Evolutionary conservation across 2,113 vertebrate genomes (phyloP).

Genomic region (Pseudorhombus dupliciocellatus): DNA sequence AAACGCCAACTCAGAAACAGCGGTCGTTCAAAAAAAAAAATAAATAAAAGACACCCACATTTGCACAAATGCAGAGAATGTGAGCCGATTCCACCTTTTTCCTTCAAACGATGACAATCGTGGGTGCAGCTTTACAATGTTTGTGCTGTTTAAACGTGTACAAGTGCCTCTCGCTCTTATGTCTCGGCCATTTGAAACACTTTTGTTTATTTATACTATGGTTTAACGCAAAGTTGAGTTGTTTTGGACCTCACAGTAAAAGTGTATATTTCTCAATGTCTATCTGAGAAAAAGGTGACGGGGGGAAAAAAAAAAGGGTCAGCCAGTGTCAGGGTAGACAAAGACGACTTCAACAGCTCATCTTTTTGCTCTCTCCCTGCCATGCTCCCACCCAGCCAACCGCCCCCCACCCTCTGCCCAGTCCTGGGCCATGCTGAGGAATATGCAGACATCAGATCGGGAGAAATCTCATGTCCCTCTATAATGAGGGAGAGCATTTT

Average conservation of each 20-base stretch:
- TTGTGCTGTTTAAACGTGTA: background rate
- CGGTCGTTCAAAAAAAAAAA: slow-evolving; percentile 7
- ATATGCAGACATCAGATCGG: slow-evolving; percentile 56
- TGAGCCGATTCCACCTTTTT: slow-evolving; percentile 72
- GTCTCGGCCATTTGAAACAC: slow-evolving; percentile 22
- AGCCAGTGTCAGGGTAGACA: slow-evolving; percentile 24
- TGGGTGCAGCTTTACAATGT: background rate
- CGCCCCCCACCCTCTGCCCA: slow-evolving; percentile 20
- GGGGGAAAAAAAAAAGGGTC: slow-evolving; percentile 24
- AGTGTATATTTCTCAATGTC: background rate
- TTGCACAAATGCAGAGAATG: slow-evolving; percentile 56
- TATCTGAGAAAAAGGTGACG: slow-evolving; percentile 69
- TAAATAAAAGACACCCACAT: slow-evolving; percentile 11
- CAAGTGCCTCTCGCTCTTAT: background rate
- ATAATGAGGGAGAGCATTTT: slow-evolving; percentile 54
- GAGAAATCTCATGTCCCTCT: slow-evolving; percentile 62
- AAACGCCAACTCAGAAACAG: slow-evolving; percentile 35
- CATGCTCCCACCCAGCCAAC: slow-evolving; percentile 57
- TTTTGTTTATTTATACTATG: slow-evolving; percentile 15
- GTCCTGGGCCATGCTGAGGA: slow-evolving; percentile 64
- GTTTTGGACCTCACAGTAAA: slow-evolving; percentile 1
- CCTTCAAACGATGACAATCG: slow-evolving; percentile 26
- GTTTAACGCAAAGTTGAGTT: background rate
- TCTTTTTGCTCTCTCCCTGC: slow-evolving; percentile 36
- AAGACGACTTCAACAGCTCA: slow-evolving; percentile 21